Evolutionary conservation across 2,113 vertebrate species (phyloP), one percentile per base, ranked within the genome.

Genomic region (Orientallactaga bullata): DNA sequence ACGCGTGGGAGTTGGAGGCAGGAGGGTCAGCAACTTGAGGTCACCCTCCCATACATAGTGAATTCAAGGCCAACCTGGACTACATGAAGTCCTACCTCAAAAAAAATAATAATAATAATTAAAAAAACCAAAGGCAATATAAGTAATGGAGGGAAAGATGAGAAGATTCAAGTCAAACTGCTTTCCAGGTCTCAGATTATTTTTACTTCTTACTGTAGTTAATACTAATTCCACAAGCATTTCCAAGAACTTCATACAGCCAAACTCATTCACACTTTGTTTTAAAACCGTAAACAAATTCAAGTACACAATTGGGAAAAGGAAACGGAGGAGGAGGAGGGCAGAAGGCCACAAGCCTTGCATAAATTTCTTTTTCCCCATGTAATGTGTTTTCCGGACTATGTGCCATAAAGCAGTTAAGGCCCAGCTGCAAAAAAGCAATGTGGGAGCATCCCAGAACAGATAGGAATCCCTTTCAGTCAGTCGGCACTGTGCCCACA

Each of bases 381-480:
- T 11, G n/a, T 26, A 18, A 83, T 83, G 58, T 61, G 15, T 51
- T 47, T 73, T 24, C 85, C 66, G 39, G 63, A 79, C 76, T 35
- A 10, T 1, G 30, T 37, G 55, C 39, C 89, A 28, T 2, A 32
- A 81, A 32, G 65, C 69, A 60, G 74, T 61, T 35, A 39, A 83
- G 81, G 77, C 21, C 65, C 17, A 4, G 51, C 5, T 35, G 85
- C 37, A 60, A 77, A 58, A 66, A 6, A 42, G 35, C 5, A 78
- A 58, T 91, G 88, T 24, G 77, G 12, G 16, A 77, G 73, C 69
- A 30, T 84, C 83, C 83, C 63, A 89, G 79, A 85, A 65, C 84
- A 61, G 76, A 88, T 83, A 8, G 5, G 5, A 5, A 94, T 76
- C 90, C 85, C 82, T 82, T 94, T 91, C 85, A 74, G 88, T 42